These are phyloP conservation scores for Orussus abietinus DNA, from an alignment of 1,140 invertebrate species.

Conservation along the genomic window DNA sequence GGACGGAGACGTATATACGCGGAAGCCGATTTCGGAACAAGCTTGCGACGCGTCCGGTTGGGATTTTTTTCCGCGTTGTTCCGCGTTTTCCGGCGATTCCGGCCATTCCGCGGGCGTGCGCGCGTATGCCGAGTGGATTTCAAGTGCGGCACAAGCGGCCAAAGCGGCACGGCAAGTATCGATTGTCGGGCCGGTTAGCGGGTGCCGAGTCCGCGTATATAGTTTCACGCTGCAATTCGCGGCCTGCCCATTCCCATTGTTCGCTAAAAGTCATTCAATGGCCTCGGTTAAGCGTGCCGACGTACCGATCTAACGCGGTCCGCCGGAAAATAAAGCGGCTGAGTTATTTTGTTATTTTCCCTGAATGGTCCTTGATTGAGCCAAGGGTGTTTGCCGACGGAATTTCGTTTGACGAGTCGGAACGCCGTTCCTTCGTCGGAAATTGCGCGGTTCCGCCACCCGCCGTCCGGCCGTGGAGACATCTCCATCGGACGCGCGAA, in stretches of 20 bases:
- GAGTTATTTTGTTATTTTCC: slow-evolving; percentile 26
- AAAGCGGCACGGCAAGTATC: neutral
- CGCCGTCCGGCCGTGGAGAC: too few relatives aligned
- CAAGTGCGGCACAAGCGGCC: slow-evolving; percentile 6
- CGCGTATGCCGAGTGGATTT: neutral
- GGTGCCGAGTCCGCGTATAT: too few relatives aligned
- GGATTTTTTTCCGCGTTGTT: neutral
- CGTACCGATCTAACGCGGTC: slow-evolving; percentile 10
- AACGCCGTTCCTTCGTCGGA: too few relatives aligned
- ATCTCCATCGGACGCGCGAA: too few relatives aligned
- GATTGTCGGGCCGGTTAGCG: neutral
- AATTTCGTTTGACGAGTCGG: too few relatives aligned
- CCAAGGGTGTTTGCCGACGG: slow-evolving; percentile 23
- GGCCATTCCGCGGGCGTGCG: slow-evolving; percentile 13
- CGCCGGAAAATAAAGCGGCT: slow-evolving; percentile 8
- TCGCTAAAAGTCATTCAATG: slow-evolving; percentile 25
- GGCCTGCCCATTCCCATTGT: slow-evolving; percentile 13
- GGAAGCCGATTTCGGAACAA: too few relatives aligned
- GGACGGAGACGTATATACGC: too few relatives aligned
- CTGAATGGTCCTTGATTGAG: slow-evolving; percentile 35
- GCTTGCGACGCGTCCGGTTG: too few relatives aligned
- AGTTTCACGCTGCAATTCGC: neutral
- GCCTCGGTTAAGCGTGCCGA: slow-evolving; percentile 21
- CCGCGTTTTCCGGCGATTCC: neutral
- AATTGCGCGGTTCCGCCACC: too few relatives aligned